Base-by-base conservation (phyloP, 2,797 vertebrate species). In the Lateolabrax maculatus region DNA sequence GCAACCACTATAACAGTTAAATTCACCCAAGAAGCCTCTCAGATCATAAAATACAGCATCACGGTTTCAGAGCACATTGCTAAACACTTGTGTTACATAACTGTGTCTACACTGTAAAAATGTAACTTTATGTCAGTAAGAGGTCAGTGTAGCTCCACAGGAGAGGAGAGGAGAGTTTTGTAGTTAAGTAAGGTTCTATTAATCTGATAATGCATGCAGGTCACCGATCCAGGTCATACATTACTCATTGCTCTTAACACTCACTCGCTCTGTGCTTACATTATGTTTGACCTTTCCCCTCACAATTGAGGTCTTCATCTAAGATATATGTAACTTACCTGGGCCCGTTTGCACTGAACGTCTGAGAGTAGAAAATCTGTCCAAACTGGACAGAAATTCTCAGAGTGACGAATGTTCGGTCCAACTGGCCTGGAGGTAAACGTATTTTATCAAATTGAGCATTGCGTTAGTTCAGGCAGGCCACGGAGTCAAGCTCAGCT, bases 251-350 rank as follows among this genome's bases (percentile, higher is more conserved):
- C 29, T 70, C 36, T 48, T 58, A 25, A 69, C 37, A 51, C 48
- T n/a, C 25, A 12, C 15, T 44, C 31, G 3, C 44, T 66, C 13
- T 41, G 9, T 13, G 46, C 51, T 58, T 52, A 19, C 53, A 56
- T 60, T 39, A 43, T 49, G 37, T 70, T 43, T 66, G 64, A 65
- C 53, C 53, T 49, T 64, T 51, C 53, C 71, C 48, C 39, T 41
- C 46, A 46, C 44, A 41, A 41, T 5, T 71, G 27, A 77, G 41
- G 56, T 52, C 74, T 57, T 44, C 64, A 69, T 77, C 58, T 57
- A 16, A 68, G 56, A 68, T 58, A 70, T 36, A 48, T 70, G 16
- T 27, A 34, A 46, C 36, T 52, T 25, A 56, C 46, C 52, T 11
- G 6, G 34, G 52, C 68, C 39, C 2, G 25, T 43, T 27, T 52